Evolutionary conservation across 2,888 invertebrate genomes (phyloP).

Genomic region (Leptopilina syphax): DNA sequence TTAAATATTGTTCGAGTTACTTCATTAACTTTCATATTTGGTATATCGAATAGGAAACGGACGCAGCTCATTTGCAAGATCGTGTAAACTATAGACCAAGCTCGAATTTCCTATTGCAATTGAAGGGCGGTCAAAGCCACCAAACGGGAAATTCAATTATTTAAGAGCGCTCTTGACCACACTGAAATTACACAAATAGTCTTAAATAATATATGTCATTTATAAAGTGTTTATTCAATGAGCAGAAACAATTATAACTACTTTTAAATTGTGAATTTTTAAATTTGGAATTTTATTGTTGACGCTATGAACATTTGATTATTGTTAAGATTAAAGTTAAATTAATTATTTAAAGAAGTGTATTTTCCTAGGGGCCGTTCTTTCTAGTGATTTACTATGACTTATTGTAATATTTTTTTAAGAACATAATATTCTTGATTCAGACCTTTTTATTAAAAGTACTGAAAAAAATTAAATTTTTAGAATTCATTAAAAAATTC

Average conservation of each 20-base stretch:
- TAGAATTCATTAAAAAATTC: no score
- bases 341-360: no score
- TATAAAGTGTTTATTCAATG: neutral
- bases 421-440: no score
- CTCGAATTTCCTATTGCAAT: slow-evolving; percentile 51
- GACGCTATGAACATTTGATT: no score
- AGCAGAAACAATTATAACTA: neutral
- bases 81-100: slow-evolving; percentile 42
- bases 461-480: no score
- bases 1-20: neutral
- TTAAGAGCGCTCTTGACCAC: slow-evolving; percentile 50
- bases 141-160: slow-evolving; percentile 55
- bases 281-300: neutral
- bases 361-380: no score
- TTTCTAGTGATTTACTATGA: no score
- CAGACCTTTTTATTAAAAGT: no score
- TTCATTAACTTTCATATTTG: slow-evolving; percentile 7
- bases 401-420: no score
- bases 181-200: slow-evolving; percentile 18
- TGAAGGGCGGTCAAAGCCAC: slow-evolving; percentile 55
- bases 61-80: slow-evolving; percentile 48
- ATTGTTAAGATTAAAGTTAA: no score
- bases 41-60: slow-evolving; percentile 42
- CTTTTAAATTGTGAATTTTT: neutral
- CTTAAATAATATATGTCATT: slow-evolving; percentile 20